Base-by-base conservation (phyloP, 2,888 invertebrate species). In the Cosmorhoe ocellata region DNA sequence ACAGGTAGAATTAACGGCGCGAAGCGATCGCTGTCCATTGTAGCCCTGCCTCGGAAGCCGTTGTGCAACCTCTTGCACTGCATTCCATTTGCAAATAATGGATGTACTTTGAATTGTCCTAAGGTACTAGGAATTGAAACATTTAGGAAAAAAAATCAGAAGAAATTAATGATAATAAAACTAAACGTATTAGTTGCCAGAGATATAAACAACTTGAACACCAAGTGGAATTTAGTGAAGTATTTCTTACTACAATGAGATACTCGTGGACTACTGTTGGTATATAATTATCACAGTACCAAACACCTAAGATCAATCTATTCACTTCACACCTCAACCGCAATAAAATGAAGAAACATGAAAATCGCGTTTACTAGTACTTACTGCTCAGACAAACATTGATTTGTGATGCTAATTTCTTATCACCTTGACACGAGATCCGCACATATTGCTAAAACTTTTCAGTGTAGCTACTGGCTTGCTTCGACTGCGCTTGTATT, bases 401-500 rank as follows among this genome's bases (percentile, higher is more conserved):
- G 64, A 78, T 79, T 79, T 66, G 71, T 56, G 63, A 72, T 74
- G 76, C 76, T 76, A 76, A 79, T 75, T 65, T 50, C 51, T 69
- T 69, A 70, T 72, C 71, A 66, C 81, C 81, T 82, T 82, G 79
- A 76, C 71, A 72, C 56, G 66, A 56, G 71, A 71, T 71, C 69
- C 66, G 62, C 62, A 66, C 59, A 66, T 61, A 65, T 74, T 72
- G 70, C 66, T 61, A 59, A 69, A 73, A 71, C 67, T 36, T 34
- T 36, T 36, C 27, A 24, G 22, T 12, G 4, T 32, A 36, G 47
- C 44, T 54, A 41, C 47, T 47, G 43, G 54, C 50, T 38, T 13
- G 39, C 40, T 40, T 53, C 37, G 30, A 37, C 52, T 60, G 42
- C 42, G 50, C 50, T 65, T 62, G 69, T 69, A 81, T 82, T 80